Conservation (phyloP, 2,113 vertebrate genomes). For the Odocoileus virginianus region DNA sequence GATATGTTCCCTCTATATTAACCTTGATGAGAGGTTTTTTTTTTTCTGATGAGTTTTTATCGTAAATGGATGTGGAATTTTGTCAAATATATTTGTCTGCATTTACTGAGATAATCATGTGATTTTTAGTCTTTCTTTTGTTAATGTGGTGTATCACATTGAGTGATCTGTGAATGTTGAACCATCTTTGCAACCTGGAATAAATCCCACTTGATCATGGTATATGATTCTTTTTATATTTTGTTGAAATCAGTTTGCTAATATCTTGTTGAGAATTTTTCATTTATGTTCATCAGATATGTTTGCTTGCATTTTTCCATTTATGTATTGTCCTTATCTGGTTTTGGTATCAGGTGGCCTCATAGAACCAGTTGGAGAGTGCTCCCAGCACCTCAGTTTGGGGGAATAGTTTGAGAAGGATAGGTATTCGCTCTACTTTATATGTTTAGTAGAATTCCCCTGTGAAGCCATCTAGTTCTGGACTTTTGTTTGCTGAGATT, state of each 20-base stretch:
- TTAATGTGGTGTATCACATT: background rate
- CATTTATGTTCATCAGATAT: background rate
- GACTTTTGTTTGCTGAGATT: background rate
- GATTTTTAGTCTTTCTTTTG: background rate
- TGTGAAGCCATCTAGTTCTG: background rate
- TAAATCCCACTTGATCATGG: background rate
- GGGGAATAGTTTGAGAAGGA: background rate
- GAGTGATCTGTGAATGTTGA: background rate
- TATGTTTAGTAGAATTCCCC: background rate
- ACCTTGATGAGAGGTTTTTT: background rate
- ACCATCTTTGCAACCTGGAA: background rate
- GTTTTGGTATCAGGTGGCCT: background rate
- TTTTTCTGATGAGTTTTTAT: background rate
- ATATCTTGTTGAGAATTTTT: background rate
- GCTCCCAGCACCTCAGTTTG: background rate
- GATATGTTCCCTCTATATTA: background rate
- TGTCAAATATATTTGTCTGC: background rate
- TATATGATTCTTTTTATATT: background rate
- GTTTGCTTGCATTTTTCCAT: background rate
- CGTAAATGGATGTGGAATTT: background rate
- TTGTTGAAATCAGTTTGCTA: background rate
- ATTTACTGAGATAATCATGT: background rate
- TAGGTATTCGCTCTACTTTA: background rate
- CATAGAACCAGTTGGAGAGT: background rate
- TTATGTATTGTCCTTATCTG: background rate